phyloP scores from a whole-genome alignment of 1,140 invertebrate species.

The Anastrepha obliqua region DNA sequence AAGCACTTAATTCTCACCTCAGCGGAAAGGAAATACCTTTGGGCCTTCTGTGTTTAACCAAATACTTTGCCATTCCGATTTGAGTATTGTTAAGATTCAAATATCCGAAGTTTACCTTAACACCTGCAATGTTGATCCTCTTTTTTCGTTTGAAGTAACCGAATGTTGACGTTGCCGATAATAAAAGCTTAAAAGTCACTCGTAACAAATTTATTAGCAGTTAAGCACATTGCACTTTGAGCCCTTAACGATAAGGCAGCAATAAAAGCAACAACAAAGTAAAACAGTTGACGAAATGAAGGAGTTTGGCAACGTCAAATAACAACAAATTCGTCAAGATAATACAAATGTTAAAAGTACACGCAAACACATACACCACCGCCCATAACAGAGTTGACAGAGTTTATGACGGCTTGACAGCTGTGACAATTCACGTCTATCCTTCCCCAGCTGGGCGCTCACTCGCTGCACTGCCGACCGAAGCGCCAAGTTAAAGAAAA shows the following conservation, averaged over 20 bases:
- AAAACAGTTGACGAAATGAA: background rate
- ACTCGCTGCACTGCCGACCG: background rate
- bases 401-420: background rate
- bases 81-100: background rate
- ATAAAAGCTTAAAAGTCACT: background rate
- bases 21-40: too few species aligned
- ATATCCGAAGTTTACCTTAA: background rate
- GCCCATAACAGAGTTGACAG: background rate
- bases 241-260: background rate
- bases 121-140: background rate
- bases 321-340: background rate
- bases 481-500: background rate
- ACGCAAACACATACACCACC: background rate
- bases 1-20: too few species aligned
- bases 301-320: background rate
- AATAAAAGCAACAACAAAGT: background rate
- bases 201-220: slow-evolving; percentile 20
- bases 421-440: background rate
- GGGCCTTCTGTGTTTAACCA: too few species aligned
- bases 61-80: background rate
- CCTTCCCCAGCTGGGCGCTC: background rate
- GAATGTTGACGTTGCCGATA: background rate
- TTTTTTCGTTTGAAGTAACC: background rate
- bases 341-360: background rate
- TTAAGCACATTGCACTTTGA: background rate